Base-by-base conservation (phyloP, 1,140 invertebrate species). In the Tyrophagus putrescentiae region DNA sequence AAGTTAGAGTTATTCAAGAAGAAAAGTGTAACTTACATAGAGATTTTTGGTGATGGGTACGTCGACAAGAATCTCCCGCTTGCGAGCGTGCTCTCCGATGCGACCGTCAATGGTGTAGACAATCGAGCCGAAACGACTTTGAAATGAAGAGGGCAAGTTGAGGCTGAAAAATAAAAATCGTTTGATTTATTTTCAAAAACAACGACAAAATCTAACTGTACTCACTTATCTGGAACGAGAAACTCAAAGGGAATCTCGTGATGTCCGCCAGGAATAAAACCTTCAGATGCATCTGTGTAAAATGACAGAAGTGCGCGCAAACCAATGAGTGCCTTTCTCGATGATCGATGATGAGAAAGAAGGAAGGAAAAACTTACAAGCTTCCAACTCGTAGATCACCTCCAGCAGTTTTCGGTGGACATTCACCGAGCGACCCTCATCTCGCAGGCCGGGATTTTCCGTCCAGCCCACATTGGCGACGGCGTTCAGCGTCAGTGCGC, bases 181-280 rank as follows among this genome's bases (percentile, higher is more conserved):
- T 57, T 9, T 52, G n/a, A 18, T 52, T 1, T 23, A 50, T 41
- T 25, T 18, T 39, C 6, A n/a, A 9, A 52, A 52, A 56, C 1
- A 11, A 39, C n/a, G 16, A 36, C 11, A 27, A n/a, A n/a, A n/a
- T n/a, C n/a, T n/a, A n/a, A n/a, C n/a, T n/a, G n/a, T n/a, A 34
- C 36, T 44, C 32, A 45, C 57, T 29, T 45, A 3, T 59, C 57
- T 5, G 57, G 57, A 33, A 59, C 21, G 18, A 16, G 16, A 45
- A 59, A 59, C 34, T 44, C 41, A 31, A 59, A 59, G 23, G 57
- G 57, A 25, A 59, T 59, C 27, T 59, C 57, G 29, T 59, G 34
- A 18, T 25, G 34, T 5, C 39, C 57, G 3, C n/a, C 18, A 1
- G 3, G 36, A 45, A 44, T 27, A 48, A 27, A 48, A 27, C n/a